Evolutionary conservation across 2,113 vertebrate species (phyloP).

Genomic region (Chroicocephalus ridibundus): DNA sequence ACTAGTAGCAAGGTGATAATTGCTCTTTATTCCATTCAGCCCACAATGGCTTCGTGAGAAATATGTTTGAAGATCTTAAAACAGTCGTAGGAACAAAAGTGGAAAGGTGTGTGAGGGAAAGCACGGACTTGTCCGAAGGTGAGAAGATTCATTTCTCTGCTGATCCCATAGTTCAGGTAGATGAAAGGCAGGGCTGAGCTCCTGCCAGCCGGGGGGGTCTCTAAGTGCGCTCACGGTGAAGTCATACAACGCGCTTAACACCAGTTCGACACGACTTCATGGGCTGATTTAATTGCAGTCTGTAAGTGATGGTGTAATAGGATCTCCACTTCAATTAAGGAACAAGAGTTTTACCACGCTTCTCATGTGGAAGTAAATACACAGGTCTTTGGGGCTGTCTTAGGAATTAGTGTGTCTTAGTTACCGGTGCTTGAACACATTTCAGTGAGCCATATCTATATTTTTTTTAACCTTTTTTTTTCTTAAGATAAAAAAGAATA

Average conservation of each 20-base stretch:
- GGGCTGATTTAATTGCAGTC: neutral
- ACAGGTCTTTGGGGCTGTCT: neutral
- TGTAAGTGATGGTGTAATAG: neutral
- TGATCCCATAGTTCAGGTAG: neutral
- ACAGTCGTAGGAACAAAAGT: neutral
- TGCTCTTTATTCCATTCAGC: neutral
- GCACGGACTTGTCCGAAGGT: neutral
- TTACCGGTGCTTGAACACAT: neutral
- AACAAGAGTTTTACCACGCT: neutral
- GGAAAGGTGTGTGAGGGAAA: neutral
- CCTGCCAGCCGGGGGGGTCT: rapidly evolving
- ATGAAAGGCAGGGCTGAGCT: neutral
- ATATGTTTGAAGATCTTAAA: neutral
- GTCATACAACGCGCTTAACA: rapidly evolving
- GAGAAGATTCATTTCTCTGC: neutral
- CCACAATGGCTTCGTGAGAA: neutral
- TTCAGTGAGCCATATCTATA: neutral
- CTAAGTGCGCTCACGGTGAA: no score
- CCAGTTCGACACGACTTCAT: neutral
- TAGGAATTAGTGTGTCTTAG: no score
- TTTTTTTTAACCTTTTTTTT: neutral
- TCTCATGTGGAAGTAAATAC: neutral
- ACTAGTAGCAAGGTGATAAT: neutral
- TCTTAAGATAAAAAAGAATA: neutral
- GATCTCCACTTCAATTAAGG: neutral